Evolutionary conservation across 2,888 invertebrate species (phyloP).

Genomic region (Sceliomorpha sp.): DNA sequence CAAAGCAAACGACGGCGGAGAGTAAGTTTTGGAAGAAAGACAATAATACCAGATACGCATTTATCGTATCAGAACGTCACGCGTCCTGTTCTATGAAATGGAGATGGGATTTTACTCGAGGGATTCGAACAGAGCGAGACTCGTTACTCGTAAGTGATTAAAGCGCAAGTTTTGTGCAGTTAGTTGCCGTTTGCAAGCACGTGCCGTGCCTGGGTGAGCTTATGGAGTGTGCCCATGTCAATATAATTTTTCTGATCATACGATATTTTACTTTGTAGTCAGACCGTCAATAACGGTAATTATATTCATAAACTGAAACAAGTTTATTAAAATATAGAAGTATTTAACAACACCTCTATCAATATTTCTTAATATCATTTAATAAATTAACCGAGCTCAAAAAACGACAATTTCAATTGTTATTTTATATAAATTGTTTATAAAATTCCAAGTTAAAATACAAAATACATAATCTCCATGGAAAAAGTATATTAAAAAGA

Average conservation of each 20-base stretch:
- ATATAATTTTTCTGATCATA: conserved; percentile 42
- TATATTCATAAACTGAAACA: too few relatives aligned
- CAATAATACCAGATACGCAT: conserved; percentile 30
- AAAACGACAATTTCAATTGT: too few relatives aligned
- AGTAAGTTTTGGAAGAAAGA: conserved; percentile 47
- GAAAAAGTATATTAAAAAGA: too few relatives aligned
- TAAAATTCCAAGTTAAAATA: too few relatives aligned
- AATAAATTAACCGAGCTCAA: too few relatives aligned
- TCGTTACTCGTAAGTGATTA: conserved; percentile 67
- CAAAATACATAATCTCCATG: too few relatives aligned
- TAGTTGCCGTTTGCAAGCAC: conserved; percentile 47
- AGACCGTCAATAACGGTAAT: too few relatives aligned
- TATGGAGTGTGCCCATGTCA: conserved; percentile 28
- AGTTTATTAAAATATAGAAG: too few relatives aligned
- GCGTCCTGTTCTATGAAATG: conserved; percentile 46
- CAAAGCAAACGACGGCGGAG: too few relatives aligned
- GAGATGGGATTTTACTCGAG: conserved; percentile 67
- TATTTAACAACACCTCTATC: too few relatives aligned
- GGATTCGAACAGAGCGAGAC: conserved; percentile 60
- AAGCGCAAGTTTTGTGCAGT: conserved; percentile 60
- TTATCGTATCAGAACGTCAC: conserved; percentile 32
- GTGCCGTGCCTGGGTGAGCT: conserved; percentile 42
- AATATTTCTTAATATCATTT: too few relatives aligned
- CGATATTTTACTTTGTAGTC: conserved; percentile 41
- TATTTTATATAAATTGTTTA: too few relatives aligned